Conservation (phyloP, 2,888 invertebrate genomes). For the Drosophila greeni region DNA sequence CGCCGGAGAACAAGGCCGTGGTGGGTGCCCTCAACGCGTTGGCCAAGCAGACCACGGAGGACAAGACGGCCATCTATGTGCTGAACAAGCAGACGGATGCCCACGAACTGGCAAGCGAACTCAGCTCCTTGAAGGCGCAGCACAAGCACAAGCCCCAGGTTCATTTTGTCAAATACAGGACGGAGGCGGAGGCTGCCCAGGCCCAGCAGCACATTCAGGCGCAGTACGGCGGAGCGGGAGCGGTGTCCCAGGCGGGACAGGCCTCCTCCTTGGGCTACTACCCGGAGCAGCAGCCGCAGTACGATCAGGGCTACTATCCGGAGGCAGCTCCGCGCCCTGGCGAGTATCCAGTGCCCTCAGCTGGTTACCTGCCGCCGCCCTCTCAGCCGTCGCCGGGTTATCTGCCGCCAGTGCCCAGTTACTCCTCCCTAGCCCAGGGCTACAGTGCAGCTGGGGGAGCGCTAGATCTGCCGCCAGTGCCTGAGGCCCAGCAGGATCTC, state of each 20-base stretch:
- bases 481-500: constrained; percentile 56
- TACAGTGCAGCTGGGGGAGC: constrained; percentile 24
- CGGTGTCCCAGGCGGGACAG: constrained; percentile 13
- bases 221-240: constrained; percentile 51
- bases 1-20: constrained; percentile 72
- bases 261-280: constrained; percentile 46
- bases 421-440: constrained; percentile 33
- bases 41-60: constrained; percentile 70
- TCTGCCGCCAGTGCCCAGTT: constrained; percentile 44
- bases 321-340: constrained; percentile 9
- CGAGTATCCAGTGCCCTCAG: constrained; percentile 8
- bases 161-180: constrained; percentile 74
- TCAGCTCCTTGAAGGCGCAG: constrained; percentile 48
- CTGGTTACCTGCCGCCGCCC: constrained; percentile 7
- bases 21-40: constrained; percentile 66
- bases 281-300: constrained; percentile 39
- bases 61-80: constrained; percentile 76
- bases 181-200: constrained; percentile 66
- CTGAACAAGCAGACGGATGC: constrained; percentile 74
- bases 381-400: constrained; percentile 26
- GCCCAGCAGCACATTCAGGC: constrained; percentile 70
- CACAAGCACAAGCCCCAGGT: constrained; percentile 64
- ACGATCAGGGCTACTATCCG: constrained; percentile 23
- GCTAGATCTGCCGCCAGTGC: constrained; percentile 52
- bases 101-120: constrained; percentile 64